Conservation (phyloP, 2,888 invertebrate species). For the Dermolepida albohirtum region DNA sequence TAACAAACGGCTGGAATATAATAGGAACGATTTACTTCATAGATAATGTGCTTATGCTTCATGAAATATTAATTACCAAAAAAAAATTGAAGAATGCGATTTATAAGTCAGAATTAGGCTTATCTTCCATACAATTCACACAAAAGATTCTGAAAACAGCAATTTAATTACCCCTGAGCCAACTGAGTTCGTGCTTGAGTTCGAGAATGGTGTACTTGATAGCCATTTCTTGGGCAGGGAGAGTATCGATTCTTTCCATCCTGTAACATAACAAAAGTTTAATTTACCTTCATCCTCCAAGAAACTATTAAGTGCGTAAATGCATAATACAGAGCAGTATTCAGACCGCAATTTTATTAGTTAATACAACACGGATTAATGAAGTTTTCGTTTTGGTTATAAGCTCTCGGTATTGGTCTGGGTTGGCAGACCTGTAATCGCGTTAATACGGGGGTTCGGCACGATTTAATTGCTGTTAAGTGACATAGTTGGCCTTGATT, state of each 20-base stretch:
- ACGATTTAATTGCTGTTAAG: slow-evolving; percentile 57
- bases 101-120: slow-evolving; percentile 13
- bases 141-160: background rate
- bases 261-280: slow-evolving; percentile 65
- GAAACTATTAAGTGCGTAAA: slow-evolving; percentile 1
- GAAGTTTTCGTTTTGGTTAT: slow-evolving; percentile 48
- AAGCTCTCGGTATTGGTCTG: slow-evolving; percentile 45
- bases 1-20: too few species aligned
- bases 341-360: slow-evolving; percentile 26
- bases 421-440: slow-evolving; percentile 52
- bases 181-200: slow-evolving; percentile 60
- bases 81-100: background rate
- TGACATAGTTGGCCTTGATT: slow-evolving; percentile 53
- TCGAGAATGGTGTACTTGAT: slow-evolving; percentile 67
- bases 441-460: slow-evolving; percentile 53
- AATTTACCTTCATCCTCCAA: slow-evolving; percentile 1
- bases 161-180: slow-evolving; percentile 57
- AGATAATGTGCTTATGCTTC: too few species aligned
- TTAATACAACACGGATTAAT: slow-evolving; percentile 47
- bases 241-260: slow-evolving; percentile 80
- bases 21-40: too few species aligned
- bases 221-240: slow-evolving; percentile 80
- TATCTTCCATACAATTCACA: background rate
- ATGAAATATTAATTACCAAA: background rate
- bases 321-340: background rate